Percentiles rank a stretch among this genome's conserved stretches.
These are phyloP conservation scores for Dendrocopos noguchii DNA, from an alignment of 2,113 vertebrate species.

Conservation along the genomic window DNA sequence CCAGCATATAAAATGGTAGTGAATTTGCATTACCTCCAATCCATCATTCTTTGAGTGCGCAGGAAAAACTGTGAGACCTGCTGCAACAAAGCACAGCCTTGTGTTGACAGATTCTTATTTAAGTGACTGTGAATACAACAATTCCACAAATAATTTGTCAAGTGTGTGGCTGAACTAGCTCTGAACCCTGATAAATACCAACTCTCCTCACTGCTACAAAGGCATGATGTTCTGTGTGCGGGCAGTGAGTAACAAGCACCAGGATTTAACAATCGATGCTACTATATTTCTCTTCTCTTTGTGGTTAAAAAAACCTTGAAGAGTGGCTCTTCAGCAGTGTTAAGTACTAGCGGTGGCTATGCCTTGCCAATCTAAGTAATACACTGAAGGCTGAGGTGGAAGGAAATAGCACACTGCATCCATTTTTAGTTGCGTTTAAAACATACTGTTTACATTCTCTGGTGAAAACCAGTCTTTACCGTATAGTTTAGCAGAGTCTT, in stretches of 20 bases:
- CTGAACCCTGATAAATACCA: constrained; percentile 93
- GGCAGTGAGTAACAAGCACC: constrained; percentile 73
- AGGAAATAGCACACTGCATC: constrained; percentile 25
- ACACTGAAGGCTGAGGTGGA: background rate
- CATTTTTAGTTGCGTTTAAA: constrained; percentile 17
- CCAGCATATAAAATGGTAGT: constrained; percentile 97
- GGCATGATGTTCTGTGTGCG: constrained; percentile 71
- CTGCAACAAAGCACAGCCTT: constrained; percentile 86
- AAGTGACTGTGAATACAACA: constrained; percentile 99
- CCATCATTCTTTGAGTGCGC: constrained; percentile 90
- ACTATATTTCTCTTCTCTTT: constrained; percentile 79
- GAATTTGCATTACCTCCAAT: constrained; percentile 99
- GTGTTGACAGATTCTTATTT: constrained; percentile 99
- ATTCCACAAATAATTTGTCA: constrained; percentile 99
- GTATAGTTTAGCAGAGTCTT: constrained; percentile 55
- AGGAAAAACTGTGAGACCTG: constrained; percentile 82
- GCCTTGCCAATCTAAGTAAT: constrained; percentile 22
- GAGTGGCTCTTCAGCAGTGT: constrained; percentile 47
- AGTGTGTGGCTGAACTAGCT: constrained; percentile 96
- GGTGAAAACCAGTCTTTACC: constrained; percentile 29
- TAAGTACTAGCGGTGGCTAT: constrained; percentile 19
- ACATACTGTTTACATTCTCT: constrained; percentile 10
- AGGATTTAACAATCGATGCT: constrained; percentile 81
- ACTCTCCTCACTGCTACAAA: constrained; percentile 79
- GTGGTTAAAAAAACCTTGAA: constrained; percentile 71